Evolutionary conservation across 2,888 invertebrate genomes (phyloP).

Genomic region (Fabriciana adippe): DNA sequence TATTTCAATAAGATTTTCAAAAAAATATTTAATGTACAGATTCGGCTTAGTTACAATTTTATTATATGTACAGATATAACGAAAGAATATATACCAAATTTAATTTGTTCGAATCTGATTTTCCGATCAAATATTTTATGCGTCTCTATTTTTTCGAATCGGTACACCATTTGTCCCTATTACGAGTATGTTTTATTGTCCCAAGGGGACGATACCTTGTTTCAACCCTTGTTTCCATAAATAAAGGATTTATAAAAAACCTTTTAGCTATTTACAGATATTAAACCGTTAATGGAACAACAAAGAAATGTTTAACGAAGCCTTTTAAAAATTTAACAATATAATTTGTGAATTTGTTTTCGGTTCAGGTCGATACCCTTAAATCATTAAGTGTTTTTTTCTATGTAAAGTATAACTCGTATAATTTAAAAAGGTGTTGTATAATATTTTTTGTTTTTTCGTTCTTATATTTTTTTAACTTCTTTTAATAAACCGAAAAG

Average conservation of each 20-base stretch:
- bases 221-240: conserved; percentile 36
- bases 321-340: conserved; percentile 8
- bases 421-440: no score
- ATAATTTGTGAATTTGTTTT: not conserved
- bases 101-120: conserved; percentile 14
- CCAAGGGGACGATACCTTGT: conserved; percentile 31
- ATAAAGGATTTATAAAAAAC: conserved; percentile 34
- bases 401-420: no score
- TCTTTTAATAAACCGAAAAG: no score
- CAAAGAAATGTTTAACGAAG: conserved; percentile 17
- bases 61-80: not conserved
- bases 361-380: not conserved
- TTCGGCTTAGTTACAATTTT: no score
- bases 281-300: conserved; percentile 18
- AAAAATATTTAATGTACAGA: no score
- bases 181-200: conserved; percentile 33
- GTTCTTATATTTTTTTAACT: no score
- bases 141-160: conserved; percentile 11
- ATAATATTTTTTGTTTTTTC: no score
- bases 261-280: conserved; percentile 29
- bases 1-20: no score
- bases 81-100: conserved; percentile 1
- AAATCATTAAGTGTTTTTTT: not conserved
- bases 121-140: conserved; percentile 5
- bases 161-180: conserved; percentile 32